Evolutionary conservation across 2,888 invertebrate species (phyloP), one percentile per base, ranked within the genome.

Genomic region (Tetranychus piercei): DNA sequence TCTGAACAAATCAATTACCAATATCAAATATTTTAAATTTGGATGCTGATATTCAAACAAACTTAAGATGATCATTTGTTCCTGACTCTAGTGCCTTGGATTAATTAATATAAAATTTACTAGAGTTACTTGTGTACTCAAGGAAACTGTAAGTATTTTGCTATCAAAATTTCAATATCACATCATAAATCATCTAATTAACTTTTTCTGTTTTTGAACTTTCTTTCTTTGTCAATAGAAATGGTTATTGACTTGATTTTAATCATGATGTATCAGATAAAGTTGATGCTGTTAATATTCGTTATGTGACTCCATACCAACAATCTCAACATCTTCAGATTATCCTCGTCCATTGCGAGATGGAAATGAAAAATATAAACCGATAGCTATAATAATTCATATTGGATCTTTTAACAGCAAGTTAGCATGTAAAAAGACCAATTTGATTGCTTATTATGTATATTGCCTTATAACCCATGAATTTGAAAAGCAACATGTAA

Each of bases 351-450:
- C 34, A 20, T 22, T 69, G 11, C 69, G 69, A 15, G 74, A 76
- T 66, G 77, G 76, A 9, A 8, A 8, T 34, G 74, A 74, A 90
- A 91, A 88, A 80, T 99, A 97, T 84, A 88, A 89, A 81, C 84
- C 99, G 79, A 87, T 90, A 44, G 97, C 92, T 44, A 95, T 99
- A 83, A 92, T 99, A 80, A 94, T 95, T 0, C 99, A 99, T 84
- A 99, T 99, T 96, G 99, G 99, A 74, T 90, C 93, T 1, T 95
- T 95, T 0, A 90, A 94, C 3, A 90, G 90, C 87, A 93, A 99
- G 99, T 0, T 99, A 99, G 84, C 99, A 99, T 81, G 96, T 99
- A 34, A 34, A 34, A 34, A 34, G 4, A 34, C 34, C 5, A 34
- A 34, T 34, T 34, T 34, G 34, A 34, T 34, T 34, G 34, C 34